These are phyloP conservation scores for Drosophila nebulosa DNA, from an alignment of 1,140 invertebrate genomes.

Conservation along the genomic window DNA sequence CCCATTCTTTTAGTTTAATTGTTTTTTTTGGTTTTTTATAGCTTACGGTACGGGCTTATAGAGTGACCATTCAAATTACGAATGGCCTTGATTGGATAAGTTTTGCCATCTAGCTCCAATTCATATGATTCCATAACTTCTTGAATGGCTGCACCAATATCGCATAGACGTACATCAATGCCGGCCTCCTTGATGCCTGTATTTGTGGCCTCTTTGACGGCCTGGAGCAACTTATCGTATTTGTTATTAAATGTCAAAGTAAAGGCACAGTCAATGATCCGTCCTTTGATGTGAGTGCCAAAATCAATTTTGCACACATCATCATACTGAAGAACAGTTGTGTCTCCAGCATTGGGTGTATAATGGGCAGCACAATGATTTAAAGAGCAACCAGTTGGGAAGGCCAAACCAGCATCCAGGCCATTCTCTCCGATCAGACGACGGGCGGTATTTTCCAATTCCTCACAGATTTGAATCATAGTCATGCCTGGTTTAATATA, in stretches of 20 bases:
- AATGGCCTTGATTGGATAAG: constrained; percentile 98
- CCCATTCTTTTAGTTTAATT: not conserved
- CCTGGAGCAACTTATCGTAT: constrained; percentile 97
- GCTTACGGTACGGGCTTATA: constrained; percentile 95
- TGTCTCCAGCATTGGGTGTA: constrained; percentile 98
- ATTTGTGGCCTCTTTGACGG: constrained; percentile 98
- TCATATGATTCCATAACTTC: constrained; percentile 99
- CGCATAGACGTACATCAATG: constrained; percentile 98
- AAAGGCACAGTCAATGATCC: constrained; percentile 99
- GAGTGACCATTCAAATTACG: constrained; percentile 99
- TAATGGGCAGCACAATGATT: constrained; percentile 99
- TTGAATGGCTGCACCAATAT: constrained; percentile 98
- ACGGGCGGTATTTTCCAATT: constrained; percentile 95
- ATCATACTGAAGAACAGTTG: constrained; percentile 96
- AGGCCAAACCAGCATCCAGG: constrained; percentile 97
- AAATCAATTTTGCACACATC: constrained; percentile 99
- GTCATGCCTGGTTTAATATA: constrained; percentile 99
- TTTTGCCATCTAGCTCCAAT: constrained; percentile 98
- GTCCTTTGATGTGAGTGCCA: constrained; percentile 99
- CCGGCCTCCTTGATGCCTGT: constrained; percentile 97
- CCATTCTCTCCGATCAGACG: constrained; percentile 97
- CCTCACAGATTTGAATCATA: constrained; percentile 99
- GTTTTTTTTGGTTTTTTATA: not conserved
- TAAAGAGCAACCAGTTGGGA: constrained; percentile 98
- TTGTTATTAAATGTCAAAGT: constrained; percentile 98